Evolutionary conservation across 2,888 invertebrate species (phyloP), one percentile per base, ranked within the genome.

Genomic region (Cataglyphis altisquamis): DNA sequence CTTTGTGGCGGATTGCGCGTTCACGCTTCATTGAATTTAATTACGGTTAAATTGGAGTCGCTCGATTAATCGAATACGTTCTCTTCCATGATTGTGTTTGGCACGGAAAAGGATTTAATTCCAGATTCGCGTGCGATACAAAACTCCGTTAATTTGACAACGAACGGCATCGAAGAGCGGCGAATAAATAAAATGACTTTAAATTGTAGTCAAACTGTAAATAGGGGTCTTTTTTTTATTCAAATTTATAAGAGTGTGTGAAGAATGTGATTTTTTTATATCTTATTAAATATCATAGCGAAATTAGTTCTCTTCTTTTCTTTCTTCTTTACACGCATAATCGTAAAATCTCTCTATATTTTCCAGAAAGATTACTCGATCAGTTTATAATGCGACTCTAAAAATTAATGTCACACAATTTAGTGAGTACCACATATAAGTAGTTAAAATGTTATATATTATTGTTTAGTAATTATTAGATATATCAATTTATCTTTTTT

Each of bases 21-120:
- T 66, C 63, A 39, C 36, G 55, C 39, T 39, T 45, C 63, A 21
- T 60, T 60, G 21, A 75, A 75, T 55, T 39, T 66, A 62, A 62
- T 66, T 45, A 66, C 63, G 25, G 15, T 80, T 39, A 64, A 74
- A 73, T 64, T 48, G n/a, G n/a, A 67, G 15, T 57, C 68, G 57
- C 70, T 77, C 68, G 70, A 77, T 77, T 55, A 55, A 57, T 39
- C 67, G 68, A 21, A 39, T 15, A 74, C 18, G 67, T 66, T 25
- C 52, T 18, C 52, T 36, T 21, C 15, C 32, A 45, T 45, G 32
- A 48, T 60, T 45, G 36, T 62, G 21, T 48, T n/a, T 29, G 39
- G 41, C 29, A 29, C 18, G 21, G 6, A 45, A 10, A 21, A 10
- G 6, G 15, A 36, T 66, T 75, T 48, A 21, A 64, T 15, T 48